A percentile compares a stretch with the other conserved stretches of the same genome.
Evolutionary conservation across 2,113 vertebrate genomes (phyloP).

Genomic region (Petaurus breviceps): DNA sequence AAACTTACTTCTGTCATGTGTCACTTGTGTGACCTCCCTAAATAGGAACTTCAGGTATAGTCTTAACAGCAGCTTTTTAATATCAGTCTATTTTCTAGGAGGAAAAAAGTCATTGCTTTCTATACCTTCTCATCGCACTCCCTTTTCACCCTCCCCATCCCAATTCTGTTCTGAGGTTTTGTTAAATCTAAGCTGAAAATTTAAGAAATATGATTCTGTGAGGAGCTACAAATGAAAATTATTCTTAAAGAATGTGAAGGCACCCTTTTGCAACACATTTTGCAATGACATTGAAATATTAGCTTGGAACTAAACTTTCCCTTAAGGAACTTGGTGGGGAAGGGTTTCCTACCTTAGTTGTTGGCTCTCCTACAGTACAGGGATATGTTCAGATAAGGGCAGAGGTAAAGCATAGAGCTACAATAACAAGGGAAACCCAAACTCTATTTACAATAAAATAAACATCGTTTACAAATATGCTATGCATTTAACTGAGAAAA

Average conservation of each 20-base stretch:
- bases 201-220: not conserved
- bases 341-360: not conserved
- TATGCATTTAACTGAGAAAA: constrained; percentile 81
- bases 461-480: constrained; percentile 70
- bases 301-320: not conserved
- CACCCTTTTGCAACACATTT: not conserved
- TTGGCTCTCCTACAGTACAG: not conserved
- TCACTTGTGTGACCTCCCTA: not conserved
- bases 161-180: not conserved
- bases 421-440: constrained; percentile 67
- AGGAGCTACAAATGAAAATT: not conserved
- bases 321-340: not conserved
- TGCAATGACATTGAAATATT: not conserved
- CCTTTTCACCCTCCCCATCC: not conserved
- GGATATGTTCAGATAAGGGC: constrained; percentile 13
- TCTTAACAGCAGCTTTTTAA: not conserved
- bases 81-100: not conserved
- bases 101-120: not conserved
- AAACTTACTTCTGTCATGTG: not conserved
- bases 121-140: not conserved
- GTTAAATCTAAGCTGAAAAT: not conserved
- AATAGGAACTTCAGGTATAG: not conserved
- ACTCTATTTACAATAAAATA: constrained; percentile 79
- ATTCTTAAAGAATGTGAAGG: not conserved
- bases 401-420: constrained; percentile 37